These are phyloP conservation scores for Arion vulgaris DNA, from an alignment of 1,140 invertebrate genomes.

Conservation along the genomic window DNA sequence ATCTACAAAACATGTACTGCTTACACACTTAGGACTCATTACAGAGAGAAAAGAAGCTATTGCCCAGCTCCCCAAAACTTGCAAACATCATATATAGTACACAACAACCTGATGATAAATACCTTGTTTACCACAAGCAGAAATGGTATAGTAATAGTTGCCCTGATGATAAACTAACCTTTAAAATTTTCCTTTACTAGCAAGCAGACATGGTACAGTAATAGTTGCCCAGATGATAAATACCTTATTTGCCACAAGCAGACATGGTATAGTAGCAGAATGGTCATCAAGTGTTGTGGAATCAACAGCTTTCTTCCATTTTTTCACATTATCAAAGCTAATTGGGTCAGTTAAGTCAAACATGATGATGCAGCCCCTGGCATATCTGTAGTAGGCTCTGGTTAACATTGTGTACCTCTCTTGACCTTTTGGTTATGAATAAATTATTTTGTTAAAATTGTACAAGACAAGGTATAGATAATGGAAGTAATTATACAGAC, in stretches of 20 bases:
- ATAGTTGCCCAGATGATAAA: too few species aligned
- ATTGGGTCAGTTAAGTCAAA: slow-evolving; percentile 76
- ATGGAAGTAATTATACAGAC: not conserved
- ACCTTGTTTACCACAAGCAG: slow-evolving; percentile 78
- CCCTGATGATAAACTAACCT: too few species aligned
- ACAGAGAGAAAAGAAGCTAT: too few species aligned
- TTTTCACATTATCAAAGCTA: slow-evolving; percentile 75
- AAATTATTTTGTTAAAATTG: too few species aligned
- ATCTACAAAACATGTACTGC: too few species aligned
- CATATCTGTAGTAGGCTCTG: slow-evolving; percentile 77
- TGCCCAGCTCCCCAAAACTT: too few species aligned
- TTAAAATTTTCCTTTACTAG: too few species aligned
- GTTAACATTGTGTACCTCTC: slow-evolving; percentile 78
- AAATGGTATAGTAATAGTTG: slow-evolving; percentile 76
- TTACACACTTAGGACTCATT: too few species aligned
- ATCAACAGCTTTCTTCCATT: slow-evolving; percentile 78
- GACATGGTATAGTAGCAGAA: slow-evolving; percentile 75
- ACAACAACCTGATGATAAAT: too few species aligned
- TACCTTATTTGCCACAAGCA: slow-evolving; percentile 77
- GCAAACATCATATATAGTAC: too few species aligned
- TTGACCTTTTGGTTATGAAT: slow-evolving; percentile 68
- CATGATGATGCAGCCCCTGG: slow-evolving; percentile 77
- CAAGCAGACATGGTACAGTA: too few species aligned
- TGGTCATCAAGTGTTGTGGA: slow-evolving; percentile 73
- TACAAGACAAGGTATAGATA: not conserved